Evolutionary conservation across 2,113 vertebrate species (phyloP), one percentile per base, ranked within the genome.

Genomic region (Ameiurus melas): DNA sequence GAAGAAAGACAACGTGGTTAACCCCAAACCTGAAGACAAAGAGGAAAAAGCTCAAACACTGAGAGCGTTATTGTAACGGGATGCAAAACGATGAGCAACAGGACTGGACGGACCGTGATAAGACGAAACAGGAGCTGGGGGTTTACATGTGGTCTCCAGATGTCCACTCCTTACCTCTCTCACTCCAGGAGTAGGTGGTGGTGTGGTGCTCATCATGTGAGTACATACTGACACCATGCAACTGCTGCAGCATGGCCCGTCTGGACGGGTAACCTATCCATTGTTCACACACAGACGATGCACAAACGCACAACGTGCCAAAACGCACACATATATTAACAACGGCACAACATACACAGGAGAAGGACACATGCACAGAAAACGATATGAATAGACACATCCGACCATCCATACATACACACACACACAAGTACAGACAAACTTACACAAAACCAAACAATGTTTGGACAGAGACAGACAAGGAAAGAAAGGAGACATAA

Each of bases 181-280:
- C 95, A 58, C 91, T 94, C 96, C 93, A 92, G 89, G 94, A 93
- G 95, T 91, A 94, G 94, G 94, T 86, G 90, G 95, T 80, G 94
- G 0, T 92, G 94, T 94, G 96, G 94, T 91, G 92, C 89, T 97
- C 93, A 47, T 96, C 92, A 6, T 96, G 96, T 92, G 97, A 97
- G 95, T 96, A 96, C 94, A 96, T 94, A 95, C 96, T 96, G 95
- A 96, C 92, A 93, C 96, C 96, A 0, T 96, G 96, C 86, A 96
- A 96, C 94, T 97, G 97, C 95, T 97, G 97, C 92, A 97, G 96
- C 96, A 96, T 95, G 93, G 97, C 96, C 93, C 95, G 94, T 93
- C 96, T 96, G 94, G 96, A 96, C 90, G 95, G 92, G 94, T 95
- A 94, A 94, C 96, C 96, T 95, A 96, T 90, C 94, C 90, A 75